phyloP scores from a whole-genome alignment of 2,888 invertebrate species.

The Agrochola macilenta region DNA sequence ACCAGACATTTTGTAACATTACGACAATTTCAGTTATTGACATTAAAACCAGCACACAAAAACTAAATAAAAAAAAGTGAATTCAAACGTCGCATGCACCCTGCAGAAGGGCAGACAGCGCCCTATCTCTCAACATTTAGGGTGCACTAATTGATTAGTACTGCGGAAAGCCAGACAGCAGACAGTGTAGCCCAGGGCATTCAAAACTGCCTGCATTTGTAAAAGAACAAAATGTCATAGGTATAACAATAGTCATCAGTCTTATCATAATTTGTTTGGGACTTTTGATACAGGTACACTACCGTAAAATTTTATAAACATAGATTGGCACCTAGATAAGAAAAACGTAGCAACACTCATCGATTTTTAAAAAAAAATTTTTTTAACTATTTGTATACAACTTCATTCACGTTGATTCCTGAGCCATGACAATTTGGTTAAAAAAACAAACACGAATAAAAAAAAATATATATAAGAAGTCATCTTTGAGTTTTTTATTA shows the following conservation, averaged over 20 bases:
- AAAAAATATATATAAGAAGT: too few relatives aligned
- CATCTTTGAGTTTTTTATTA: too few relatives aligned
- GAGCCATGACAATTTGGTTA: too few relatives aligned
- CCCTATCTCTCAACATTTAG: slow-evolving; percentile 31
- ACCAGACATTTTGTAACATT: background rate
- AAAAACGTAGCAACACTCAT: background rate
- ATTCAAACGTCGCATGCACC: slow-evolving; percentile 11
- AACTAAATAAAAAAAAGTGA: background rate
- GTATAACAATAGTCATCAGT: background rate
- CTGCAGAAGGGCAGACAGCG: slow-evolving; percentile 25
- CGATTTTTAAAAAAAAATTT: too few relatives aligned
- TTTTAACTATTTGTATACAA: too few relatives aligned
- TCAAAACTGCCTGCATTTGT: slow-evolving; percentile 1
- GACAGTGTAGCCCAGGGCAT: slow-evolving; percentile 33
- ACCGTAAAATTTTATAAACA: background rate
- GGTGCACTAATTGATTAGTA: slow-evolving; percentile 55
- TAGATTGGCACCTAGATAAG: background rate
- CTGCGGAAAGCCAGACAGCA: slow-evolving; percentile 14
- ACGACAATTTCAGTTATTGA: background rate
- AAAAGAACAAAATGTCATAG: slow-evolving; percentile 16
- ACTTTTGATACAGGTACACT: background rate
- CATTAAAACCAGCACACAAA: background rate
- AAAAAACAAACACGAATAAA: too few relatives aligned
- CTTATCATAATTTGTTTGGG: background rate
- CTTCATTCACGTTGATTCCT: too few relatives aligned